Base-by-base conservation (phyloP, 37 sponge, comb jelly and placozoan species). In the Bolinopsis microptera region DNA sequence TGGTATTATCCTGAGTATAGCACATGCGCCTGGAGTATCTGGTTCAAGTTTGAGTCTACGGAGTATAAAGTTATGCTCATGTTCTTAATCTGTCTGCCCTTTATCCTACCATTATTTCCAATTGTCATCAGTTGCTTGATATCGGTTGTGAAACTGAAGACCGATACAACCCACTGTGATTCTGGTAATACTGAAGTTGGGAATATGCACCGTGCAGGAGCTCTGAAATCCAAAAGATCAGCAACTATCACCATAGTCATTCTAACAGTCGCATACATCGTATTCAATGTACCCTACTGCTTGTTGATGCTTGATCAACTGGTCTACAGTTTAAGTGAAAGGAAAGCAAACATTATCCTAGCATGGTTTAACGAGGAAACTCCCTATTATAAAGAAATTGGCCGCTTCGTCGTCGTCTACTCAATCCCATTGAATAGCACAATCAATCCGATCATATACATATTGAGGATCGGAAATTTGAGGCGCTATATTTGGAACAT, bases 231-330 rank as follows among this genome's bases (percentile, higher is more conserved):
- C 34, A 86, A 86, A 34, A 13, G 90, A 8, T 23, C 61, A 9
- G 90, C 90, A 3, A 86, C 90, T 8, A 35, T 86, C 25, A 86
- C 90, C n/a, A 86, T 86, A 22, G 30, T 86, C 13, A 38, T 86
- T 34, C 90, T 86, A 28, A 86, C 90, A 41, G 90, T n/a, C 5
- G 61, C 36, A 5, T 86, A 86, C 61, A 86, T 86, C n/a, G 0
- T 86, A 28, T 86, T 86, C 24, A 86, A 86, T 38, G 48, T 86
- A 1, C 90, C 90, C 61, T 86, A 86, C 61, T 86, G 90, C 90
- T 26, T 86, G 25, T n/a, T 86, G 36, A 41, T 86, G 90, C 38
- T 27, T 0, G 24, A 36, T n/a, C 30, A 38, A 40, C 36, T 41
- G 61, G 90, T 39, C 2, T 28, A 39, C 18, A 41, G 38, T 40